Conservation (phyloP, 2,888 invertebrate species). For the Acrobeloides nanus region DNA sequence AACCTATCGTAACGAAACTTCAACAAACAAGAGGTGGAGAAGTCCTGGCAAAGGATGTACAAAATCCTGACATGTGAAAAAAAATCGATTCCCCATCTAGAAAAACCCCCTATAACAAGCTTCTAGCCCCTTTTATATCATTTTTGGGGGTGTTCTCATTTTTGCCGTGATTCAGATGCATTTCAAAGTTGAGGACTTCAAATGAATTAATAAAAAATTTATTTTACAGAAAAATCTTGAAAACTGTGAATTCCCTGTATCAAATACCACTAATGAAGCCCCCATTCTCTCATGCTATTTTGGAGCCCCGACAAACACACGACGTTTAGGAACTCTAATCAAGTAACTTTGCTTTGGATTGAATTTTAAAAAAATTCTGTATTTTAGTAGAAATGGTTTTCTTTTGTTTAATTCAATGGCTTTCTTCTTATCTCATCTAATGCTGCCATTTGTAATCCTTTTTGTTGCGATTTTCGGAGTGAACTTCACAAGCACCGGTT, state of each 20-base stretch:
- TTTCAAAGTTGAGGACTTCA: too few relatives aligned
- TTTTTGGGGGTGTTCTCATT: too few relatives aligned
- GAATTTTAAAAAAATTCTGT: neutral
- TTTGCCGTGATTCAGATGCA: too few relatives aligned
- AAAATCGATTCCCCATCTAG: too few relatives aligned
- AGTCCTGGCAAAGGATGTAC: too few relatives aligned
- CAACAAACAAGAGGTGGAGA: too few relatives aligned
- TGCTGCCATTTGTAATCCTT: slow-evolving; percentile 5
- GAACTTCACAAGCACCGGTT: neutral
- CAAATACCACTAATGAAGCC: slow-evolving; percentile 10
- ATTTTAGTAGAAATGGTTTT: slow-evolving; percentile 10
- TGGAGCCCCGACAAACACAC: slow-evolving; percentile 7
- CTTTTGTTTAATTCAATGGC: slow-evolving; percentile 7
- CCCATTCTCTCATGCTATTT: slow-evolving; percentile 20
- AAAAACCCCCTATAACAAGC: too few relatives aligned
- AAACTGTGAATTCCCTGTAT: slow-evolving; percentile 1
- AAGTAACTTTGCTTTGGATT: slow-evolving; percentile 1
- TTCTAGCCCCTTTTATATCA: too few relatives aligned
- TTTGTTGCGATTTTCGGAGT: slow-evolving; percentile 15
- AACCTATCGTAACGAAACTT: too few relatives aligned
- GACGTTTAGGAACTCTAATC: slow-evolving; percentile 1
- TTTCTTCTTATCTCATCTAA: slow-evolving; percentile 8
- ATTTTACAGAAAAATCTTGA: slow-evolving; percentile 13
- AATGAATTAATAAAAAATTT: too few relatives aligned
- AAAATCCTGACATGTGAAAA: too few relatives aligned